These are phyloP conservation scores for Solenopsis invicta DNA, from an alignment of 1,140 invertebrate species.

Conservation along the genomic window DNA sequence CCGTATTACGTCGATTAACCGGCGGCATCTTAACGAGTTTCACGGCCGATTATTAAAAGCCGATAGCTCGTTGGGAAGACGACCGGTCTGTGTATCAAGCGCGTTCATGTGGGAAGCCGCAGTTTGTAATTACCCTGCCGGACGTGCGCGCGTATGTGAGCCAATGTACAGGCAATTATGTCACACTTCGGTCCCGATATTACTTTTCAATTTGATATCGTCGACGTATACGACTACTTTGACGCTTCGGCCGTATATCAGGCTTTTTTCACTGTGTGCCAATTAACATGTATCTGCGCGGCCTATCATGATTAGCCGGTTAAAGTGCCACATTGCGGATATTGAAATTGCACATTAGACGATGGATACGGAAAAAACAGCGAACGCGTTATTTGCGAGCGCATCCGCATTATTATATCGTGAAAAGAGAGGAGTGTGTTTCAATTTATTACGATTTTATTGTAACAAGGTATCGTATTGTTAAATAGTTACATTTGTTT, in stretches of 20 bases:
- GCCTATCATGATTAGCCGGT: conserved; percentile 70
- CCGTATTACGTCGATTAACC: conserved; percentile 67
- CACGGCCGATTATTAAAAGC: conserved; percentile 76
- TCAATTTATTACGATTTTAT: conserved; percentile 32
- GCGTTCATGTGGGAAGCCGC: conserved; percentile 5
- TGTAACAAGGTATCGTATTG: background rate
- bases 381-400: background rate
- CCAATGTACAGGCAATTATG: conserved; percentile 72
- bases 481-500: background rate
- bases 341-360: conserved; percentile 73
- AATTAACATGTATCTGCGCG: conserved; percentile 65
- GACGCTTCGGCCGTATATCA: background rate
- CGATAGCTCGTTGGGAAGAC: conserved; percentile 63
- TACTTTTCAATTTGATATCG: conserved; percentile 76
- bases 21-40: conserved; percentile 77
- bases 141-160: conserved; percentile 56
- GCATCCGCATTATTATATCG: background rate
- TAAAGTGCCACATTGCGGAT: conserved; percentile 69
- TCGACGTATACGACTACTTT: background rate
- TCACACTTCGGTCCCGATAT: conserved; percentile 72
- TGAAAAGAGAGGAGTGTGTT: background rate
- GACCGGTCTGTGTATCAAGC: conserved; percentile 1
- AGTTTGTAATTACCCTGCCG: conserved; percentile 74
- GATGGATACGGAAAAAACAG: conserved; percentile 50
- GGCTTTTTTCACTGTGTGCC: conserved; percentile 14